Base-by-base conservation (phyloP, 1,140 invertebrate species). In the Dendrolimus punctatus region DNA sequence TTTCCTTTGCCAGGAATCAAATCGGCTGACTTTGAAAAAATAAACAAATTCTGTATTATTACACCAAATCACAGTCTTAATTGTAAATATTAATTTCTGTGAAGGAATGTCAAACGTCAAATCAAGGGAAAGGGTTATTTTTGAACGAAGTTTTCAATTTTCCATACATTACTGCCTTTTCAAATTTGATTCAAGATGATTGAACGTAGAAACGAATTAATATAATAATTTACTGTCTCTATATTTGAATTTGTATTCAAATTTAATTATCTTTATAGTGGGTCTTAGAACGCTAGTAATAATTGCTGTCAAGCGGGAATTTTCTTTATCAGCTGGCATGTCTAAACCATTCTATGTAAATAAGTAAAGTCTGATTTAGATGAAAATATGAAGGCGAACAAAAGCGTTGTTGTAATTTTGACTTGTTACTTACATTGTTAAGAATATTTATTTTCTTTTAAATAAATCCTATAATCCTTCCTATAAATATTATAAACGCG, bases 331-430 rank as follows among this genome's bases (percentile, higher is more conserved):
- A 36, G 8, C 6, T 36, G 43, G 2, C 46, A 6, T 23, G 36
- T 60, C 58, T 60, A 55, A 6, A 55, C 7, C 7, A 55, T 60
- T n/a, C 5, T 40, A 36, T 40, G 40, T 4, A 48, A 4, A 5
- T 40, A 36, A 40, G 40, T 4, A 48, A 4, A 6, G 8, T 10
- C 23, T 40, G 5, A 46, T 45, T 6, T 40, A 55, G 53, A 60
- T 60, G 55, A 52, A 60, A 45, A 52, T 50, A 44, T 46, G 46
- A 53, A 52, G 58, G 51, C 40, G 49, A 60, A 10, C 51, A 47
- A 60, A 53, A 55, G 46, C 46, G 50, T 49, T 55, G 49, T 60
- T 50, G 50, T 55, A 60, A 55, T 60, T 60, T 52, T 52, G 58
- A 60, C 45, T 55, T 60, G 58, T 55, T 60, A 60, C 54, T 42